These are phyloP conservation scores for Rallus limicola DNA, from an alignment of 2,113 vertebrate species.

Conservation along the genomic window DNA sequence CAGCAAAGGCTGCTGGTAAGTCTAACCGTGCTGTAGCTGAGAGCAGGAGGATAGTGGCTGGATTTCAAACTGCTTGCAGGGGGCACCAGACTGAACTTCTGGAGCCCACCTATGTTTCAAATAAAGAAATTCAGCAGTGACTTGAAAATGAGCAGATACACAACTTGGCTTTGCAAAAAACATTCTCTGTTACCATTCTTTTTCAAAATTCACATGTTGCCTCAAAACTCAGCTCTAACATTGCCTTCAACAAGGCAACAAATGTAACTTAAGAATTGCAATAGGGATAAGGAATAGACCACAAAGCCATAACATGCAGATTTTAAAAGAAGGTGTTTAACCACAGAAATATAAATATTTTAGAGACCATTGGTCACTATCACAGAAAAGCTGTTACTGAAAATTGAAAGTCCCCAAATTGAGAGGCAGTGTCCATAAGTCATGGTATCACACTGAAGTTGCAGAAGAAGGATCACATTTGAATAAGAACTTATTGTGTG, in stretches of 20 bases:
- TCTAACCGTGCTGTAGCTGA: neutral
- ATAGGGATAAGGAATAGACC: neutral
- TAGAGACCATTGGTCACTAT: neutral
- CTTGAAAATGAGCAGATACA: neutral
- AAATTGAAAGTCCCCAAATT: neutral
- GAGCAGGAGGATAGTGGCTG: rapidly evolving
- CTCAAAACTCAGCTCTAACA: neutral
- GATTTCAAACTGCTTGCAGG: neutral
- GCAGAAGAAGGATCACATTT: neutral
- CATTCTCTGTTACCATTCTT: neutral
- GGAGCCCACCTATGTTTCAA: neutral
- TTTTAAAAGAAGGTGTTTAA: neutral
- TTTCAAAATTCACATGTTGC: neutral
- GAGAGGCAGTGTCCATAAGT: rapidly evolving
- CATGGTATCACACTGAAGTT: neutral
- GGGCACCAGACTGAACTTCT: neutral
- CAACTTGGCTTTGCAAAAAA: neutral
- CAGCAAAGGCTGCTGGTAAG: neutral
- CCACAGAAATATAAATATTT: neutral
- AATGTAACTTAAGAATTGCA: neutral
- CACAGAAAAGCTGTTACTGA: neutral
- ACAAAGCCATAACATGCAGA: neutral
- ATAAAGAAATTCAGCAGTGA: neutral
- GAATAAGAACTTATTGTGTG: neutral
- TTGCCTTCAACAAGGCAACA: neutral